Evolutionary conservation across 2,113 vertebrate species (phyloP).

Genomic region (Pholis gunnellus): DNA sequence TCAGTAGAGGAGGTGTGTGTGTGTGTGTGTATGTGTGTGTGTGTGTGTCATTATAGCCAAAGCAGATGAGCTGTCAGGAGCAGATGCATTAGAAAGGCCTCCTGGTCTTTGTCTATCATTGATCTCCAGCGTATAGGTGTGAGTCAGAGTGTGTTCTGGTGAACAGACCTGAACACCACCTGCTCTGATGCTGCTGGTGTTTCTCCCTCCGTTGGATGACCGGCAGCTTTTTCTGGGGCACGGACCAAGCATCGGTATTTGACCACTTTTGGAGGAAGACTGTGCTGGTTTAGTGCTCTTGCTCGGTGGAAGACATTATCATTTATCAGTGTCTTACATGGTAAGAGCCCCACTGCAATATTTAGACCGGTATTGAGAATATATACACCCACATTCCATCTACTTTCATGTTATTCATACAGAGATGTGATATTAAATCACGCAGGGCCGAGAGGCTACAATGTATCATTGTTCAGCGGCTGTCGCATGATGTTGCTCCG

Average conservation of each 20-base stretch:
- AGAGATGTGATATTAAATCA: slow-evolving; percentile 26
- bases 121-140: slow-evolving; percentile 2
- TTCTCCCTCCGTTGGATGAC: neutral
- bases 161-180: neutral
- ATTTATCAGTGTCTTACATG: slow-evolving; percentile 5
- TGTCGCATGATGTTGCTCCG: slow-evolving; percentile 37
- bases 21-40: neutral
- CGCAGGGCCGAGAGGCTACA: neutral
- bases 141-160: neutral
- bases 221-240: neutral
- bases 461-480: slow-evolving; percentile 50
- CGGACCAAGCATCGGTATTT: no score
- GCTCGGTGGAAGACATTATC: neutral
- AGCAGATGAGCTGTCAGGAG: slow-evolving; percentile 2
- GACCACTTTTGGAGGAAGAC: no score
- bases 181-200: neutral
- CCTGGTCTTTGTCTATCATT: neutral
- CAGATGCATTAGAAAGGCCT: slow-evolving; percentile 5
- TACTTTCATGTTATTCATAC: slow-evolving; percentile 22
- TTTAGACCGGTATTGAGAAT: neutral
- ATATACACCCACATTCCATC: neutral
- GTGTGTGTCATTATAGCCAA: neutral
- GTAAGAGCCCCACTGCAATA: slow-evolving; percentile 10
- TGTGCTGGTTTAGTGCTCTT: neutral
- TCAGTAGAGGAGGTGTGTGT: neutral